Percentiles rank a stretch among this genome's conserved stretches.
These are phyloP conservation scores for Rhinichthys klamathensis DNA, from an alignment of 2,113 vertebrate genomes.

Conservation along the genomic window DNA sequence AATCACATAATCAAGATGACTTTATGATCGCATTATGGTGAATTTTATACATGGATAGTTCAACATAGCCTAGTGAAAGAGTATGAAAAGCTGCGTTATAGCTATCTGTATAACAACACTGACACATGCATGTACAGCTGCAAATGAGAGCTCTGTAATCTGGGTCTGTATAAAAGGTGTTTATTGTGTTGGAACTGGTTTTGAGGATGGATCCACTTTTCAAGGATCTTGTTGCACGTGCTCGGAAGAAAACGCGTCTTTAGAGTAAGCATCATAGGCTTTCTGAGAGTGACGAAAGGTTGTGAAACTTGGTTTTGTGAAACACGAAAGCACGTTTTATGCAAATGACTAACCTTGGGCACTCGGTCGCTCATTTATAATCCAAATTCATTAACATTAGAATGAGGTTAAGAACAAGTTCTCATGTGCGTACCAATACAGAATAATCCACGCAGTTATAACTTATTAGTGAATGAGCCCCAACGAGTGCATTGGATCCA, in stretches of 20 bases:
- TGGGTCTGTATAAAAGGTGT: no score
- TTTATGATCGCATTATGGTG: background rate
- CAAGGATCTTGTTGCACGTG: no score
- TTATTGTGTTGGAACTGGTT: no score
- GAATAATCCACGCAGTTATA: background rate
- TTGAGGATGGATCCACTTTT: no score
- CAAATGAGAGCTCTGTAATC: no score
- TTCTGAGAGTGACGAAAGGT: background rate
- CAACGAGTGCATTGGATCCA: background rate
- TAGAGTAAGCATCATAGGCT: background rate
- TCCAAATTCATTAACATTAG: background rate
- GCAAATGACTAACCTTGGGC: background rate
- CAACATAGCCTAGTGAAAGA: background rate
- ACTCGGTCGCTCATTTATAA: background rate
- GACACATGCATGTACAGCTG: no score
- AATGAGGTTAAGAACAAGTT: background rate
- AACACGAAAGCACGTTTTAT: background rate
- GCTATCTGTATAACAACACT: background rate
- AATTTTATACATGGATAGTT: background rate
- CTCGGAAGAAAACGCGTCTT: no score
- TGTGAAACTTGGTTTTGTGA: background rate
- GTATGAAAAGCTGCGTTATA: background rate
- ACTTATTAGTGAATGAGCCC: background rate
- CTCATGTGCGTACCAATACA: background rate
- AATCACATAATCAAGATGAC: background rate